Evolutionary conservation across 2,113 vertebrate genomes (phyloP).

Genomic region (Callithrix jacchus): DNA sequence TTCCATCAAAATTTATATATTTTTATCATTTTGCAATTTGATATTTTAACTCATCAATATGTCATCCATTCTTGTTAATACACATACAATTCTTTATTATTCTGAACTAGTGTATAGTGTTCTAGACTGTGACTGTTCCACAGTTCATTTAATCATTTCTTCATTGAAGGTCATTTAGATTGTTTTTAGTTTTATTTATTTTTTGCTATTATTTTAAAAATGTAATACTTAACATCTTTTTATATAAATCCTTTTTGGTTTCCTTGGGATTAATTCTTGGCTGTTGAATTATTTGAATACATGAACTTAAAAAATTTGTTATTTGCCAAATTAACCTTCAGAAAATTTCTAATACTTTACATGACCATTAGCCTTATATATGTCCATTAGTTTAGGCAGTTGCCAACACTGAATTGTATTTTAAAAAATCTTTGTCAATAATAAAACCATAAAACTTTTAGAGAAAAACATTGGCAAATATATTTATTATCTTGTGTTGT

Average conservation of each 20-base stretch:
- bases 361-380: background rate
- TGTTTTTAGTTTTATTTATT: background rate
- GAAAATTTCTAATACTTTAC: background rate
- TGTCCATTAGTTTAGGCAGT: background rate
- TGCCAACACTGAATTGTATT: background rate
- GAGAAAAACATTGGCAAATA: background rate
- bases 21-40: background rate
- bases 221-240: background rate
- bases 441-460: background rate
- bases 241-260: background rate
- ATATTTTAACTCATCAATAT: background rate
- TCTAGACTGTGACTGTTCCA: background rate
- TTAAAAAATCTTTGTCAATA: background rate
- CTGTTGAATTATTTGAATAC: background rate
- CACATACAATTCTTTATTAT: background rate
- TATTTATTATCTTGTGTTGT: background rate
- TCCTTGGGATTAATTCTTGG: background rate
- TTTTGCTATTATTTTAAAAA: background rate
- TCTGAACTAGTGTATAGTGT: background rate
- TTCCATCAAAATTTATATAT: background rate
- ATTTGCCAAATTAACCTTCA: background rate
- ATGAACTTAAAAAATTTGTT: background rate
- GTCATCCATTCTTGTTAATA: background rate
- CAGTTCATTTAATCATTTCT: background rate
- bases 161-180: background rate